A percentile compares a stretch with the other conserved stretches of the same genome.
Conservation (phyloP, 2,113 vertebrate species). For the Myrmecobius fasciatus region DNA sequence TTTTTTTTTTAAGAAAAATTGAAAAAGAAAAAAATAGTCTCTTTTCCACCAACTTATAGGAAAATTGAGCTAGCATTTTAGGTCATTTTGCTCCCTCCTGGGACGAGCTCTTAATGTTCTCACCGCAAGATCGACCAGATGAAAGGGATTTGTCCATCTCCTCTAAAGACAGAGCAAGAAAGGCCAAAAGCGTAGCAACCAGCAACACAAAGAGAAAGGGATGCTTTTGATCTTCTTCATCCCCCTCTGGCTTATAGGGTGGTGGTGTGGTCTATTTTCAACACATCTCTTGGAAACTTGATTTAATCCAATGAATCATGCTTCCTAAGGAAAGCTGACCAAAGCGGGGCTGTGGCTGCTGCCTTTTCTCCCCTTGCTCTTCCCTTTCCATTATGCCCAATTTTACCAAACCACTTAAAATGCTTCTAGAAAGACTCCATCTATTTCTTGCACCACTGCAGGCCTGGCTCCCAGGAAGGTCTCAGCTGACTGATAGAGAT, state of each 20-base stretch:
- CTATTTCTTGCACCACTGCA: neutral
- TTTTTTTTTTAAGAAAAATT: neutral
- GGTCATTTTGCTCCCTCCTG: constrained; percentile 24
- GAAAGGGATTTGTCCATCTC: constrained; percentile 26
- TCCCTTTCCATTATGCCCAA: neutral
- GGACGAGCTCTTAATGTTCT: constrained; percentile 55
- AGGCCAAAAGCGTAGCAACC: constrained; percentile 67
- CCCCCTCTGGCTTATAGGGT: constrained; percentile 70
- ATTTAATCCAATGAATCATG: constrained; percentile 73
- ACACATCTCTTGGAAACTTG: constrained; percentile 69
- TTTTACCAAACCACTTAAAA: neutral
- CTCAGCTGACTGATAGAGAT: neutral
- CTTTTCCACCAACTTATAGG: constrained; percentile 23
- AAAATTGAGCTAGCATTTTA: constrained; percentile 54
- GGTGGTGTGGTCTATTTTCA: constrained; percentile 66
- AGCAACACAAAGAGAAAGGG: constrained; percentile 69
- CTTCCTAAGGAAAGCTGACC: constrained; percentile 70
- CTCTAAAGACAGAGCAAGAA: constrained; percentile 53
- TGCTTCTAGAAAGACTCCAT: neutral
- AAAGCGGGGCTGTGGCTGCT: neutral
- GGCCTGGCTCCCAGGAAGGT: neutral
- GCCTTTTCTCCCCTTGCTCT: constrained; percentile 52
- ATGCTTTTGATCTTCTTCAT: constrained; percentile 70
- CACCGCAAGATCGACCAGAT: constrained; percentile 52
- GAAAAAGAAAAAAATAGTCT: constrained; percentile 8